Base-by-base conservation (phyloP, 2,113 vertebrate species). In the Bubo scandiacus region DNA sequence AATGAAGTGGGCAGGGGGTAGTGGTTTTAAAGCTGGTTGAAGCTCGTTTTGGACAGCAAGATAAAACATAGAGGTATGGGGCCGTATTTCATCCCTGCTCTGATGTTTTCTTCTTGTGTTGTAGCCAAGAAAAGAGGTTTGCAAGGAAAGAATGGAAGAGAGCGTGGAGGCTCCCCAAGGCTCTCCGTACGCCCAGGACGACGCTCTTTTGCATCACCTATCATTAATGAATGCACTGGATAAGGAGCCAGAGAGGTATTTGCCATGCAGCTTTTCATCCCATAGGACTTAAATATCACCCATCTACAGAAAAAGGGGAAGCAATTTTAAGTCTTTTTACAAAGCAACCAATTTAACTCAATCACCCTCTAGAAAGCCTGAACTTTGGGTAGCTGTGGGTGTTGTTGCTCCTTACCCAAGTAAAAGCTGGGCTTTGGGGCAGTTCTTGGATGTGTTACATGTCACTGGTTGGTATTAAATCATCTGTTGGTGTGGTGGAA, bases 21-120 rank as follows among this genome's bases (percentile, higher is more conserved):
- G 49, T 34, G 62, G 43, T 42, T 65, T 47, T 47, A 71, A 59
- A 75, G 57, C 55, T 45, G 7, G n/a, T 72, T 79, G 26, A 27
- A 82, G 67, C 81, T 88, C 19, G 16, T 94, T 92, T 88, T 70
- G 79, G 82, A 61, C 73, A 88, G 87, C 42, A 18, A 65, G 90
- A 30, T 42, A 57, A 91, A 92, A 12, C 0, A 1, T 9, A 13
- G 59, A 63, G 65, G 25, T 11, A 5, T 17, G 27, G 36, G 52
- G 58, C 9, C 11, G 0, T 15, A 9, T 58, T 66, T 89, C 47
- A 45, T 70, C n/a, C 25, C 45, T 26, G 42, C 55, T 94, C 55
- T 67, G 83, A 61, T 73, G 20, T 74, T 84, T 75, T 38, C 40
- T 52, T 65, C 49, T 55, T 43, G 16, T 15, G 12, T 27, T 59